Evolutionary conservation across 2,888 invertebrate species (phyloP).

Genomic region (Scaptomyza caliginosa): DNA sequence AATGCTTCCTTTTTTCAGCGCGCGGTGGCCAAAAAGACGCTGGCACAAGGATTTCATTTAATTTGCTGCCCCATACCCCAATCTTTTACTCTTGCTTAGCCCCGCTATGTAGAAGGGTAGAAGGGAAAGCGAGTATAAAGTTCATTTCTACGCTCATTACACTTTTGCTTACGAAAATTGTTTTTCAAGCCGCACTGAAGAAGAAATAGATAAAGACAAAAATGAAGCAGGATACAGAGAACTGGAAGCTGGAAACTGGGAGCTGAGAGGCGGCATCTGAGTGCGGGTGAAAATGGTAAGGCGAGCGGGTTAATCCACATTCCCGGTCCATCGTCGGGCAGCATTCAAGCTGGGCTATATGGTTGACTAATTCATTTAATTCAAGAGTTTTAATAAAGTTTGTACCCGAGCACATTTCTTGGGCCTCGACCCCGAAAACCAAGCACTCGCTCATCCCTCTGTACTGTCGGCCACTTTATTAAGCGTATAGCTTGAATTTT

Average conservation of each 20-base stretch:
- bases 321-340: slow-evolving; percentile 40
- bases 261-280: slow-evolving; percentile 3
- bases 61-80: slow-evolving; percentile 50
- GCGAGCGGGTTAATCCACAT: slow-evolving; percentile 39
- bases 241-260: slow-evolving; percentile 17
- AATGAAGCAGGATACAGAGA: slow-evolving; percentile 28
- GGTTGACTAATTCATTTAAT: slow-evolving; percentile 79
- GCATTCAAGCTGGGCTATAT: slow-evolving; percentile 70
- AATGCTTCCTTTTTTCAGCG: slow-evolving; percentile 67
- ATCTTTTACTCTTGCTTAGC: neutral
- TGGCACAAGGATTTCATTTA: slow-evolving; percentile 75
- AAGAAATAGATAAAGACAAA: slow-evolving; percentile 70
- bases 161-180: slow-evolving; percentile 80
- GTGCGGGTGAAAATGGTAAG: slow-evolving; percentile 1
- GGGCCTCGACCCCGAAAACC: slow-evolving; percentile 32
- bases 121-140: slow-evolving; percentile 59
- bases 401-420: slow-evolving; percentile 70
- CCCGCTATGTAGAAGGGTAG: slow-evolving; percentile 22
- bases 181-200: slow-evolving; percentile 76
- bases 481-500: slow-evolving; percentile 66
- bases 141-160: slow-evolving; percentile 79
- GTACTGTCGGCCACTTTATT: slow-evolving; percentile 66
- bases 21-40: slow-evolving; percentile 39
- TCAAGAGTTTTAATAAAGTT: slow-evolving; percentile 79
- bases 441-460: neutral